Percentiles rank a stretch among this genome's conserved stretches.
phyloP scores from a whole-genome alignment of 2,113 vertebrate genomes.

The Ondatra zibethicus region DNA sequence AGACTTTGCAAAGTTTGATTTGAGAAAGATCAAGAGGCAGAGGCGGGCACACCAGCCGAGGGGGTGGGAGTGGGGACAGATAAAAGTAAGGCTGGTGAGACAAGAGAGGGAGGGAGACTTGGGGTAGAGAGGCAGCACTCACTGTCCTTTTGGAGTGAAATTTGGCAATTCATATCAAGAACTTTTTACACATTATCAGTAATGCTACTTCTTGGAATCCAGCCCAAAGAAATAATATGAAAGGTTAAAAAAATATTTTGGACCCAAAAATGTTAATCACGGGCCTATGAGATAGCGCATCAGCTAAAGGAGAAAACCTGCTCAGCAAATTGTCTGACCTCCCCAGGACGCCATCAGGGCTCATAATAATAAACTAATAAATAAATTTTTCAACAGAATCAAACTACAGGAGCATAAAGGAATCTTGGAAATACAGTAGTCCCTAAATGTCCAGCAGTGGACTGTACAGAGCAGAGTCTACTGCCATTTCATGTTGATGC shows the following conservation, averaged over 20 bases:
- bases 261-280: background rate
- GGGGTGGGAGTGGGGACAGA: background rate
- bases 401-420: background rate
- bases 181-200: slow-evolving; percentile 42
- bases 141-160: background rate
- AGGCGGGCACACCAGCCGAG: fast-evolving
- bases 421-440: background rate
- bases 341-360: background rate
- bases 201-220: slow-evolving; percentile 28
- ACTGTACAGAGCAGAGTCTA: background rate
- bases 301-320: background rate
- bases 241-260: slow-evolving; percentile 22
- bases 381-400: no score
- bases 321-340: background rate
- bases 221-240: slow-evolving; percentile 34
- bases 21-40: background rate
- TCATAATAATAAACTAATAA: background rate
- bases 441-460: background rate
- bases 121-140: fast-evolving
- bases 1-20: background rate
- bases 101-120: background rate
- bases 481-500: fast-evolving
- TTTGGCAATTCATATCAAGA: background rate
- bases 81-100: background rate
- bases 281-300: background rate